Base-by-base conservation (phyloP, 2,888 invertebrate genomes). In the Acrobasis repandana region DNA sequence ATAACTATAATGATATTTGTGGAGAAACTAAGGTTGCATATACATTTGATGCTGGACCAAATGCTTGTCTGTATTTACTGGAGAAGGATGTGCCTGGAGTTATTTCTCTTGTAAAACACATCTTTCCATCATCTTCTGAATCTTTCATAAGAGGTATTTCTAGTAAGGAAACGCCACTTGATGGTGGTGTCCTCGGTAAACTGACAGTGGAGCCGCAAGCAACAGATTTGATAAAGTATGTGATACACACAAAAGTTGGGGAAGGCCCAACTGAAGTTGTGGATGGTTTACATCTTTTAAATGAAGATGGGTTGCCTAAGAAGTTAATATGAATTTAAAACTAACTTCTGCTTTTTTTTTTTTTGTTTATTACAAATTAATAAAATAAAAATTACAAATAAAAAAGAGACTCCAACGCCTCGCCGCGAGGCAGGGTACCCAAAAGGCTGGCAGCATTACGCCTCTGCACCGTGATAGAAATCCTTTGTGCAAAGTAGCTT, bases 31-130 rank as follows among this genome's bases (percentile, higher is more conserved):
- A 94, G 87, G 96, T 97, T 9, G 98, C 98, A 0, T 99, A 99
- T 82, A 99, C 99, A 15, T 99, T 98, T 92, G 99, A 99, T 93
- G 99, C 99, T 60, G 99, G 99, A 6, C 97, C 99, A 56, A 99
- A 99, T 93, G 98, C 98, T 5, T 98, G 98, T 82, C 86, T 99
- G 0, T 98, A 96, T 86, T 86, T 98, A 15, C 86, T 97, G 56
- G 95, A 97, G 69, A 89, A 96, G 65, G 94, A 96, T 81, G 95
- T 98, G 0, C 90, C 95, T 0, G 93, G 93, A 74, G 91, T 98
- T 11, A 63, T 96, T 28, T 88, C 94, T 34, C 82, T 97, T 14
- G 84, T 98, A 6, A 94, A 95, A 74, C 83, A 95, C 74, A 93
- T 94, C 48, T 97, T 97, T 74, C 98, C 97, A 16, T 90, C 94